Conservation (phyloP, 2,797 vertebrate genomes). For the Acanthurus tractus region DNA sequence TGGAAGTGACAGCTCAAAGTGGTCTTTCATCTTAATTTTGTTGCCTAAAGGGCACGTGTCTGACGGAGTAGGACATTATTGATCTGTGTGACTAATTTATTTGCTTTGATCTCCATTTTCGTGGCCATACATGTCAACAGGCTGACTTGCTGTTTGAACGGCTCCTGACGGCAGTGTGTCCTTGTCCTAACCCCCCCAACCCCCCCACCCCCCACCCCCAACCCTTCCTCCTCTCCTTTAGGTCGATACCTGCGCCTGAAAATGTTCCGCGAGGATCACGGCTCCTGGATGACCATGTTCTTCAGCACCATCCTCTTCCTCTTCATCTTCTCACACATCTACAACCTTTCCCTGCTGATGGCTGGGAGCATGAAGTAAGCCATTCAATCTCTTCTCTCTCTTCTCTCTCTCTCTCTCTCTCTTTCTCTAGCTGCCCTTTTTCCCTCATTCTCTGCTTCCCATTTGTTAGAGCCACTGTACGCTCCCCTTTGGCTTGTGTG, state of each 20-base stretch:
- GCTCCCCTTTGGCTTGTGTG: constrained; percentile 57
- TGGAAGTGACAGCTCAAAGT: constrained; percentile 47
- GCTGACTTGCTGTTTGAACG: constrained; percentile 50
- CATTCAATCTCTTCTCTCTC: constrained; percentile 38
- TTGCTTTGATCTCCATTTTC: constrained; percentile 61
- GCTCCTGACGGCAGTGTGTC: constrained; percentile 63
- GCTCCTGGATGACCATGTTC: constrained; percentile 99
- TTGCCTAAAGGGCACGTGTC: constrained; percentile 51
- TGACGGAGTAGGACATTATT: constrained; percentile 54
- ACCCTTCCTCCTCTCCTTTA: too few relatives aligned
- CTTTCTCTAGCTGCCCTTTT: neutral
- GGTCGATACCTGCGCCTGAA: constrained; percentile 95
- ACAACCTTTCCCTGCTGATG: constrained; percentile 95
- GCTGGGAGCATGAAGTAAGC: constrained; percentile 94
- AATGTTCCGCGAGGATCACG: constrained; percentile 98
- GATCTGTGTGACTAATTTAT: constrained; percentile 64
- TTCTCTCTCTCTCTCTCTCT: constrained; percentile 30
- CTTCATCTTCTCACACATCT: constrained; percentile 98
- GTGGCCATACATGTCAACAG: constrained; percentile 28
- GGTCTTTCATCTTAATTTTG: constrained; percentile 71
- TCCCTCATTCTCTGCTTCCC: constrained; percentile 50
- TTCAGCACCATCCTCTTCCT: constrained; percentile 98
- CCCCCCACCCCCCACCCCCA: too few relatives aligned
- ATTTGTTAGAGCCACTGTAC: constrained; percentile 61
- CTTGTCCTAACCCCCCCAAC: constrained; percentile 62